Evolutionary conservation across 2,888 invertebrate genomes (phyloP), one percentile per base, ranked within the genome.

Genomic region (Dioctria linearis): DNA sequence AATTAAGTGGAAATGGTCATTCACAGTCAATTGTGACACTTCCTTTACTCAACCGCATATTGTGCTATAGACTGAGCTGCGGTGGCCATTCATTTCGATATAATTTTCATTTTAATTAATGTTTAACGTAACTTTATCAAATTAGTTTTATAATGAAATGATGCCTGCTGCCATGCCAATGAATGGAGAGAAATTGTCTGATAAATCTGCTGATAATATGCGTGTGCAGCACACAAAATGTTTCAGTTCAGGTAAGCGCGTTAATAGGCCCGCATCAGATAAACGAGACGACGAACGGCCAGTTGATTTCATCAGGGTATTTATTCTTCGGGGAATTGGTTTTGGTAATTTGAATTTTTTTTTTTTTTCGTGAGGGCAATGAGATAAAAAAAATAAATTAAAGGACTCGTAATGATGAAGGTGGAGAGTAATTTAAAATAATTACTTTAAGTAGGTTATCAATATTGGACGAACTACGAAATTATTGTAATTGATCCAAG

Each of bases 41-140:
- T 76, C 76, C 49, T 76, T 76, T 11, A 39, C 51, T 43, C 76
- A 5, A 25, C 63, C 63, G 73, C 54, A 54, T 54, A 11, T 54
- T 54, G 54, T n/a, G 6, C 46, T 46, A 46, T 46, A 46, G 46
- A 5, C 6, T 54, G 25, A 25, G 2, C 25, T 25, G 25, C 2
- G 25, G 25, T 25, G 11, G 6, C 54, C 54, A 6, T 54, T 54
- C 54, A 3, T 54, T 8, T 8, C 61, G 42, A 8, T 40, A 76
- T 61, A 37, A 13, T 51, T 63, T 40, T 37, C 46, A 39, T 61
- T 63, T 76, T 76, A 76, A 76, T 76, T 76, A 76, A 76, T 63
- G 46, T 63, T 76, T 76, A 63, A 76, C 51, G 76, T 76, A 76
- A 76, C 63, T 76, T 76, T 76, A 76, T 76, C 63, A 63, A 76